Conservation (phyloP, 2,888 invertebrate genomes). For the Congeria kusceri region DNA sequence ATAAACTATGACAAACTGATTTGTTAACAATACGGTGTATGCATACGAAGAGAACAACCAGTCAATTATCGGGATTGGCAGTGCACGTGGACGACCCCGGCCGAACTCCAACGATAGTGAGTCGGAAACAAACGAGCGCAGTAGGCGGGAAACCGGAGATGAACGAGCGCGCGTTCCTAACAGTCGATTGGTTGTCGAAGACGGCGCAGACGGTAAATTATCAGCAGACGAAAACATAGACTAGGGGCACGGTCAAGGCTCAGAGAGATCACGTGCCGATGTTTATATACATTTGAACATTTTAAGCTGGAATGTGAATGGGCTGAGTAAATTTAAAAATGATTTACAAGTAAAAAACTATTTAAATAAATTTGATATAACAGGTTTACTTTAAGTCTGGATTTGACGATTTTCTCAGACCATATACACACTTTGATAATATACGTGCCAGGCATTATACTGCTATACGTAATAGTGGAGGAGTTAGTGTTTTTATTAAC, state of each 20-base stretch:
- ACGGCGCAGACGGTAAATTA: background rate
- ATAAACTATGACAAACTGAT: constrained; percentile 34
- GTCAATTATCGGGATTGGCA: constrained; percentile 7
- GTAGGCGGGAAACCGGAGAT: background rate
- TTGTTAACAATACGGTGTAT: constrained; percentile 8
- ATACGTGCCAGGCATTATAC: constrained; percentile 5
- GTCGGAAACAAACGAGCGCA: background rate
- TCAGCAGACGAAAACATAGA: background rate
- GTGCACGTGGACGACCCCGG: background rate
- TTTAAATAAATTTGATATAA: constrained; percentile 26
- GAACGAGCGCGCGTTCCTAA: background rate
- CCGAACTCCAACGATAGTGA: background rate
- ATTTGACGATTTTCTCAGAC: constrained; percentile 15
- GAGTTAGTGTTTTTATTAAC: constrained; percentile 28
- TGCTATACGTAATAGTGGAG: constrained; percentile 16
- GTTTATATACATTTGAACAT: constrained; percentile 6
- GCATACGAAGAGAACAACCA: constrained; percentile 23
- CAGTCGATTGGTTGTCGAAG: background rate
- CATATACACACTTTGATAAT: constrained; percentile 20
- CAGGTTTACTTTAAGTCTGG: constrained; percentile 15
- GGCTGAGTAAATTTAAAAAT: constrained; percentile 6
- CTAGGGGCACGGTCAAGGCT: constrained; percentile 23
- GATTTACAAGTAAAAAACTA: constrained; percentile 5
- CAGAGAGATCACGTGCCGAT: background rate
- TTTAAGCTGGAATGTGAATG: constrained; percentile 18